Evolutionary conservation across 1,140 invertebrate genomes (phyloP), one percentile per base, ranked within the genome.

Genomic region (Phymastichus coffea): DNA sequence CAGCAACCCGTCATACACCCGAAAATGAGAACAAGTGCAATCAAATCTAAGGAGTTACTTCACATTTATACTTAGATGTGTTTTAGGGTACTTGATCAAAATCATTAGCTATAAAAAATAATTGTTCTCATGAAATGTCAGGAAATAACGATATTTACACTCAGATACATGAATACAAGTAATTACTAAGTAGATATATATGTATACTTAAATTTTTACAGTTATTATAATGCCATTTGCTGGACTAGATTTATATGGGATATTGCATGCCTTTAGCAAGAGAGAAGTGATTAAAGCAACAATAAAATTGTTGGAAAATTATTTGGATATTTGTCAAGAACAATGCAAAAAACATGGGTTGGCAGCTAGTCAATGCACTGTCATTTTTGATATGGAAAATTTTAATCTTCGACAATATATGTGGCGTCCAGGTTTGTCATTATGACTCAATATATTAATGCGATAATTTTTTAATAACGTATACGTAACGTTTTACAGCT

Each of bases 361-460:
- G 17, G 82, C 84, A 14, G 80, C 82, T 26, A 75, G 81, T 8
- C 74, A 94, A 78, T 73, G 92, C 2, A 83, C 84, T 0, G 87
- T 91, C 3, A 84, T 95, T 61, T 91, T 95, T 67, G 94, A 95
- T 70, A 86, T 95, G 86, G 90, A 93, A 30, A 87, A 86, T 41
- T 92, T 95, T 71, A 90, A 87, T 73, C 83, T 94, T 52, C 84
- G 86, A 49, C 86, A 93, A 71, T 89, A 91, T 66, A 84, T 90
- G 41, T 95, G 92, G 92, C 86, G 89, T 74, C 93, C 93, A 67
- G 89, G 89, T 90, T 68, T 57, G 47, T 56, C 41, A 46, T 53
- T 54, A 28, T 23, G 46, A 57, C 25, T 22, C 2, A 49, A 25
- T 23, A 49, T 49, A 9, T 46, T 53, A 51, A 12, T 30, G 17